Evolutionary conservation across 2,797 vertebrate genomes (phyloP).

Genomic region (Smutsia temminckii): DNA sequence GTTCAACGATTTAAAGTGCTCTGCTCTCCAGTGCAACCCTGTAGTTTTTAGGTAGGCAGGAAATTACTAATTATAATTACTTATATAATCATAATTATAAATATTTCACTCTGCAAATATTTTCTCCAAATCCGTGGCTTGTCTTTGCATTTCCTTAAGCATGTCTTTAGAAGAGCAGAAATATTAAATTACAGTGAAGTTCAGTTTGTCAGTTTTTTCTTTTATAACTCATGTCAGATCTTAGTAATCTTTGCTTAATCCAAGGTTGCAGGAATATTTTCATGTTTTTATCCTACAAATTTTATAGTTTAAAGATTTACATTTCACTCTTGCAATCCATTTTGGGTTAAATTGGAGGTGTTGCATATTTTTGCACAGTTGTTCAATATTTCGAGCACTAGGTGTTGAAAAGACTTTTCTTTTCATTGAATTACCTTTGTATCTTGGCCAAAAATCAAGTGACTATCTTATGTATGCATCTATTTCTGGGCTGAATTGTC

Average conservation of each 20-base stretch:
- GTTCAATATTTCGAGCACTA: neutral
- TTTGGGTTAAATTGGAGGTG: too few species aligned
- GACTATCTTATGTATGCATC: neutral
- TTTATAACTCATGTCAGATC: neutral
- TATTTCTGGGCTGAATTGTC: neutral
- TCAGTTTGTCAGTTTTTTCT: neutral
- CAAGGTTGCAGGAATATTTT: neutral
- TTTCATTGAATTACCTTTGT: neutral
- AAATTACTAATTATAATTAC: conserved; percentile 4
- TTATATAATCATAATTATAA: too few species aligned
- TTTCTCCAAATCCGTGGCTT: neutral
- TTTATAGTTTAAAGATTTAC: neutral
- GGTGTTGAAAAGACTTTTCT: neutral
- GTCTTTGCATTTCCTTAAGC: neutral
- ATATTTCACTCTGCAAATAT: neutral
- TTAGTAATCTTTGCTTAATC: neutral
- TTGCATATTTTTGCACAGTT: neutral
- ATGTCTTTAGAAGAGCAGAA: neutral
- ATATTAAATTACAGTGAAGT: neutral
- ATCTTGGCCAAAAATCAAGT: neutral
- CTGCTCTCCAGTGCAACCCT: neutral
- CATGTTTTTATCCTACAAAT: neutral
- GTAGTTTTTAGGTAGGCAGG: neutral
- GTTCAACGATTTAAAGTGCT: neutral
- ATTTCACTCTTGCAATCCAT: too few species aligned